A percentile compares a stretch with the other conserved stretches of the same genome.
Conservation (phyloP, 1,140 invertebrate genomes). For the Caligus rogercresseyi region DNA sequence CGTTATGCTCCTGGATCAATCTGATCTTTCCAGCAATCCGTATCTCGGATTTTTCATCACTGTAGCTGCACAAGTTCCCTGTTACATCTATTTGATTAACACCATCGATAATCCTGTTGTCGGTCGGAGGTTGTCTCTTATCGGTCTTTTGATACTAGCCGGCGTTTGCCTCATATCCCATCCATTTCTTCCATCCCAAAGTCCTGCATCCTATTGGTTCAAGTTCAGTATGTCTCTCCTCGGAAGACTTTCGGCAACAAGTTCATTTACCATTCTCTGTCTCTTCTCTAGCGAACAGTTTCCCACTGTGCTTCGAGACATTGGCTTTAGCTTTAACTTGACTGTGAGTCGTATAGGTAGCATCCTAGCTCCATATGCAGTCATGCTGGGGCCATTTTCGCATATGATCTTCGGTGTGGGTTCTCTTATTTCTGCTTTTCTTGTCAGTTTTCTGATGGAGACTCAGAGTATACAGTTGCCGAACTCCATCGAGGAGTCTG, state of each 20-base stretch:
- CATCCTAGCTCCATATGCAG: no score
- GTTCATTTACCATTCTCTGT: constrained; percentile 28
- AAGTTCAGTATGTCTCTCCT: constrained; percentile 49
- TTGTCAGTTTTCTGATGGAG: no score
- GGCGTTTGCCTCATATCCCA: constrained; percentile 36
- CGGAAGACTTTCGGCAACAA: constrained; percentile 44
- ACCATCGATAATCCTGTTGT: constrained; percentile 43
- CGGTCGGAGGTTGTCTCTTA: constrained; percentile 48
- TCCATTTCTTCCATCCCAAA: constrained; percentile 33
- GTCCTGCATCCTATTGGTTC: constrained; percentile 33
- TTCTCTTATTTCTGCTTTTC: no score
- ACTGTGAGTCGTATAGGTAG: no score
- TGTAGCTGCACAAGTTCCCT: constrained; percentile 53
- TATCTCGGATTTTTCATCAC: constrained; percentile 56
- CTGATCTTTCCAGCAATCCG: constrained; percentile 49
- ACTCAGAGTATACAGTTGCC: no score
- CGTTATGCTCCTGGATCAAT: constrained; percentile 56
- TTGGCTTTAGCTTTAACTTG: no score
- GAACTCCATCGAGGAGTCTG: no score
- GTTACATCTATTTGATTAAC: constrained; percentile 48
- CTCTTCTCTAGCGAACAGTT: constrained; percentile 31
- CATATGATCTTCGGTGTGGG: no score
- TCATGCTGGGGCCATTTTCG: no score
- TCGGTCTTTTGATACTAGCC: constrained; percentile 46
- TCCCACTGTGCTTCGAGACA: constrained; percentile 31